Evolutionary conservation across 2,888 invertebrate species (phyloP).

Genomic region (Portevinia maculata): DNA sequence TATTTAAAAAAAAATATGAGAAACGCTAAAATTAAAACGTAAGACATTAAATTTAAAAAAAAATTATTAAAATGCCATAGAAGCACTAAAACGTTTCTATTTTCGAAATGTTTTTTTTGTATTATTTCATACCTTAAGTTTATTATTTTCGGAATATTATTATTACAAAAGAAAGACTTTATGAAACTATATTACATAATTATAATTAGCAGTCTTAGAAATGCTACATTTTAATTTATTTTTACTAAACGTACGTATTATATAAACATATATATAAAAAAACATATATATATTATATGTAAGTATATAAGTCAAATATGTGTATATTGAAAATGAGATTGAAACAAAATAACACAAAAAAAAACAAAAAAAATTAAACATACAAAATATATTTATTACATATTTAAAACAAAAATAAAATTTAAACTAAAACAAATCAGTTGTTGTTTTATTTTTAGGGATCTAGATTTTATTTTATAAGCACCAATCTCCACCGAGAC

Average conservation of each 20-base stretch:
- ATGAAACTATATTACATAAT: constrained; percentile 66
- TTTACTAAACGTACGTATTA: constrained; percentile 72
- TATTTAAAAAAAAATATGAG: constrained; percentile 30
- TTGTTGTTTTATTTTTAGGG: constrained; percentile 15
- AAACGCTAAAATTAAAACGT: constrained; percentile 28
- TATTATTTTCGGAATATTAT: constrained; percentile 48
- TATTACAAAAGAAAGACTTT: constrained; percentile 68
- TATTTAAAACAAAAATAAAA: constrained; percentile 74
- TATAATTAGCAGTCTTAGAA: constrained; percentile 69
- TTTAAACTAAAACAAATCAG: constrained; percentile 65
- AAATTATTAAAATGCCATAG: constrained; percentile 48
- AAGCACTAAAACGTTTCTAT: constrained; percentile 37
- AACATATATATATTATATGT: constrained; percentile 51
- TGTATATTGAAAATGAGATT: constrained; percentile 73
- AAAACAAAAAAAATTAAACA: constrained; percentile 67
- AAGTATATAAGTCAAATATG: constrained; percentile 65
- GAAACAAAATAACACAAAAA: constrained; percentile 63
- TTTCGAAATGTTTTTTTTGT: constrained; percentile 25
- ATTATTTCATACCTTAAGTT: constrained; percentile 14
- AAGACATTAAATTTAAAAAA: constrained; percentile 11
- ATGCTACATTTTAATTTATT: constrained; percentile 69
- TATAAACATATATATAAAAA: constrained; percentile 44
- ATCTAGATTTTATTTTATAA: too few species aligned
- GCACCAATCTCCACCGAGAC: too few species aligned
- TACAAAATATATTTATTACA: constrained; percentile 75